Conservation (phyloP, 2,888 invertebrate genomes). For the Pediacus dermestoides region DNA sequence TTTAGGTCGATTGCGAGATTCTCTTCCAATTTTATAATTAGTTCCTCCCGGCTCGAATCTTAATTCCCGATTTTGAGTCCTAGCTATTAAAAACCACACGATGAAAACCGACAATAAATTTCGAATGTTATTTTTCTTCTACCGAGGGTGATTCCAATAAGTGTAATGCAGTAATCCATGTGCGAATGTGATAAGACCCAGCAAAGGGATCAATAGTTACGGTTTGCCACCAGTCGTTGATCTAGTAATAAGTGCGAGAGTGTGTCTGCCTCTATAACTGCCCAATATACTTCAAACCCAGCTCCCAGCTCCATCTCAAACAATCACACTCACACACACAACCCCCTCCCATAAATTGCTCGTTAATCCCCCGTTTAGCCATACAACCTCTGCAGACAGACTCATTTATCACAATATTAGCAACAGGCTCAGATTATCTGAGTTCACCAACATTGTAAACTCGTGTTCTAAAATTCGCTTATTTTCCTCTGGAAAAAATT, state of each 20-base stretch:
- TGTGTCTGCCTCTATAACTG: no score
- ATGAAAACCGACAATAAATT: no score
- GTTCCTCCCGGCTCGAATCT: no score
- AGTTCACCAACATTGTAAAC: no score
- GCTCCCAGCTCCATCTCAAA: conserved; percentile 1
- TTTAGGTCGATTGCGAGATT: no score
- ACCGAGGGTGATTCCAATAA: conserved; percentile 1
- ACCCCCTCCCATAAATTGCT: conserved; percentile 3
- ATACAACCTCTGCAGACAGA: background rate
- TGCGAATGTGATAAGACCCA: conserved; percentile 1
- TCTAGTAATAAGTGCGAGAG: background rate
- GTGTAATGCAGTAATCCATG: conserved; percentile 1
- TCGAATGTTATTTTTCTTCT: background rate
- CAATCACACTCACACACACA: no score
- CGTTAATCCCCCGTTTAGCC: background rate
- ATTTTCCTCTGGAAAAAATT: conserved; percentile 7
- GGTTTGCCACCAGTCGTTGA: conserved; percentile 1
- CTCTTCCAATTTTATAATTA: no score
- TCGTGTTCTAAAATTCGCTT: conserved; percentile 1
- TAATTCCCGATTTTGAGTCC: no score
- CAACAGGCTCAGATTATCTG: conserved; percentile 10
- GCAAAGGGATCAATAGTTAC: conserved; percentile 1
- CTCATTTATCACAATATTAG: conserved; percentile 11
- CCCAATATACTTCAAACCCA: background rate
- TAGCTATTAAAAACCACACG: no score